Evolutionary conservation across 2,888 invertebrate genomes (phyloP), one percentile per base, ranked within the genome.

Genomic region (Strigamia maritima): DNA sequence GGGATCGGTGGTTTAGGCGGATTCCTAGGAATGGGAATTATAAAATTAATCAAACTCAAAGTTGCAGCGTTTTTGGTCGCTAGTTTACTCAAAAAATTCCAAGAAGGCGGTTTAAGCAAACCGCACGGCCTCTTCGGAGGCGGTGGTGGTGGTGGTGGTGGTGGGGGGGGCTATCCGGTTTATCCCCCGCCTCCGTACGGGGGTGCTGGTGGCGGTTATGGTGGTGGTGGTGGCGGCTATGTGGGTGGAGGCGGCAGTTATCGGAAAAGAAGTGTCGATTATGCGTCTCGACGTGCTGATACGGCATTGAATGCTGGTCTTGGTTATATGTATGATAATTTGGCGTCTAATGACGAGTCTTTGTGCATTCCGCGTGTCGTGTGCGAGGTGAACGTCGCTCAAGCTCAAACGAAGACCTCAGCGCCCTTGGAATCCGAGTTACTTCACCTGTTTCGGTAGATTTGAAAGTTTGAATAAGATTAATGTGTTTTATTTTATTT

Each of bases 1-100:
- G 49, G 49, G 6, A 12, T 49, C 6, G 74, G 74, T 10, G 77
- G 77, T 49, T 14, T 44, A 14, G 54, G 28, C 16, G 77, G 44
- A 14, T 22, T 77, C 24, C 16, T 77, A 8, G 77, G 77, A 22
- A n/a, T n/a, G 16, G 77, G 77, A 24, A 49, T 44, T 49, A 24
- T 77, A 24, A 77, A 77, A 24, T 28, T 77, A 16, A 49, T 77
- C 12, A 77, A 77, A 44, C 44, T 77, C n/a, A 77, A 77, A 44
- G 22, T 77, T 1, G 77, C 77, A 4, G 77, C 77, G 19, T 49
- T 24, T 4, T 12, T 77, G 14, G 40, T 77, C 10, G 77, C 77
- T 24, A 28, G 40, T 19, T 77, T 77, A 3, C 44, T 77, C 16
- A 77, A 77, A 44, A 31, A 26, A n/a, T 35, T 76, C n/a, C 44